A percentile compares a stretch with the other conserved stretches of the same genome.
These are phyloP conservation scores for Dicyrtomina minuta DNA, from an alignment of 2,888 invertebrate species.

Conservation along the genomic window DNA sequence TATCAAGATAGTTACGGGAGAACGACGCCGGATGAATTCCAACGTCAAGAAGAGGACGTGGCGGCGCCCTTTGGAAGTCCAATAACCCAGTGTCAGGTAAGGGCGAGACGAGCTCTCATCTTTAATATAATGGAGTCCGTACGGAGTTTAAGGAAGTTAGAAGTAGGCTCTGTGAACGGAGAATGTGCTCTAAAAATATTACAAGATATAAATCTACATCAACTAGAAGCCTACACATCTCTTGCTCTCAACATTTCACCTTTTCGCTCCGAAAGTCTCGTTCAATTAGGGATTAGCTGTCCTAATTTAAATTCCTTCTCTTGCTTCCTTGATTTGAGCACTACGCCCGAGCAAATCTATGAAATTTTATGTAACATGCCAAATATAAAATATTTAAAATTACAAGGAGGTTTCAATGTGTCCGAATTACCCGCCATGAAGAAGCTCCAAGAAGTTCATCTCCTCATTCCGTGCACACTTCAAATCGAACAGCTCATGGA, in stretches of 20 bases:
- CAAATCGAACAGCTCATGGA: neutral
- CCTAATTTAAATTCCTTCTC: neutral
- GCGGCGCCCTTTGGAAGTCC: neutral
- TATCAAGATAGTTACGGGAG: neutral
- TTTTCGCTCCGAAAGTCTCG: neutral
- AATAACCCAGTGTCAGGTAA: neutral
- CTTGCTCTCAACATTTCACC: neutral
- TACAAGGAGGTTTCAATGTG: neutral
- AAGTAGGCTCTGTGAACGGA: neutral
- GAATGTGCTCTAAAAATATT: neutral
- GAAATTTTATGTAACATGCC: neutral
- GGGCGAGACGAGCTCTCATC: neutral
- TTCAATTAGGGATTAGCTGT: neutral
- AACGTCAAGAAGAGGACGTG: neutral
- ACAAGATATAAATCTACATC: neutral
- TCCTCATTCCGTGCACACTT: neutral
- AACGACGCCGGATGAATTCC: neutral
- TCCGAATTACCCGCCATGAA: neutral
- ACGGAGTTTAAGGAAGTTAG: neutral
- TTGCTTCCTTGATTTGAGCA: neutral
- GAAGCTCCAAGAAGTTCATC: neutral
- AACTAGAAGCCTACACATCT: neutral
- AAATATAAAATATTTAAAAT: neutral
- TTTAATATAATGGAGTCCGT: slow-evolving; percentile 3
- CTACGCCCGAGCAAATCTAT: neutral